Conservation (phyloP, 2,888 invertebrate species). For the Hymenopus coronatus region DNA sequence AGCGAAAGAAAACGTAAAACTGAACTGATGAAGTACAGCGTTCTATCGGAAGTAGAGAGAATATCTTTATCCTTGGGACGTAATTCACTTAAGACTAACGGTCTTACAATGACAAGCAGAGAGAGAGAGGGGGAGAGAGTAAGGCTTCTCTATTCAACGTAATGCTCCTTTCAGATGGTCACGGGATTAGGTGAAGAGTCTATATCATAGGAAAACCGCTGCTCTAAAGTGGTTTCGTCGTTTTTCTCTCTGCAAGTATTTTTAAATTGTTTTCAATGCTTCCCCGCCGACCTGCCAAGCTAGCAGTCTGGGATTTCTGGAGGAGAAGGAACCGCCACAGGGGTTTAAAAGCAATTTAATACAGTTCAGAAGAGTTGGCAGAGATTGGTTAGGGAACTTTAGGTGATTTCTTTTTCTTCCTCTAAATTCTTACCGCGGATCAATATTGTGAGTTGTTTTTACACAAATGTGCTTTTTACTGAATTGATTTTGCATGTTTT, state of each 20-base stretch:
- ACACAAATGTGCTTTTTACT: neutral
- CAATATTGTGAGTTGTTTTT: neutral
- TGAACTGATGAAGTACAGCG: too few relatives aligned
- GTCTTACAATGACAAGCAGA: neutral
- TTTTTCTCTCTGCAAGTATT: neutral
- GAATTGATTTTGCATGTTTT: neutral
- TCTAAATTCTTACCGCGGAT: neutral
- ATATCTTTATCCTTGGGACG: too few relatives aligned
- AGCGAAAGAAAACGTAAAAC: too few relatives aligned
- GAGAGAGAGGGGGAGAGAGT: too few relatives aligned
- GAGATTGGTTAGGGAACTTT: neutral
- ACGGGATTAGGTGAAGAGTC: neutral
- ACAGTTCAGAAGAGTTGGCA: neutral
- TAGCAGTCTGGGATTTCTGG: neutral
- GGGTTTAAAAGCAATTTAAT: neutral
- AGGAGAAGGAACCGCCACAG: neutral
- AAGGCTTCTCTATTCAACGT: neutral
- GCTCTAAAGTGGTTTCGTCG: neutral
- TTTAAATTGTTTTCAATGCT: neutral
- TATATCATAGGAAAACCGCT: neutral
- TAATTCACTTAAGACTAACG: too few relatives aligned
- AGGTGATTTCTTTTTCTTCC: neutral
- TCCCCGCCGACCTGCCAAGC: neutral
- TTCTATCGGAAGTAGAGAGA: too few relatives aligned
- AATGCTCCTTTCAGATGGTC: neutral